phyloP scores from a whole-genome alignment of 2,888 invertebrate genomes.

The Drosophila suboccidentalis region DNA sequence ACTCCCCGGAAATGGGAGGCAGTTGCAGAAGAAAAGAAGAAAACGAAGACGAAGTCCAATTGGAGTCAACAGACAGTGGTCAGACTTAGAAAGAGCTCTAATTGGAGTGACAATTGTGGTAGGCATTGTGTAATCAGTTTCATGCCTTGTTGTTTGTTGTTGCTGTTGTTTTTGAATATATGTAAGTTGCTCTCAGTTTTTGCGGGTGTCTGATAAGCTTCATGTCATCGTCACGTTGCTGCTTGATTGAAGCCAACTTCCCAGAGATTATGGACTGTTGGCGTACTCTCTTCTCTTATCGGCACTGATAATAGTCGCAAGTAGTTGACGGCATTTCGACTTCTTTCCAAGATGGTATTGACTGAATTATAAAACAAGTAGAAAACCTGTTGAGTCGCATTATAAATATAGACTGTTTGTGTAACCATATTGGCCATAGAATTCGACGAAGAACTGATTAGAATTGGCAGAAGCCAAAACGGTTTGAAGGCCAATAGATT shows the following conservation, averaged over 20 bases:
- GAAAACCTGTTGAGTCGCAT: slow-evolving; percentile 10
- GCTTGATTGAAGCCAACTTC: slow-evolving; percentile 50
- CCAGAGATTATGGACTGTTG: slow-evolving; percentile 38
- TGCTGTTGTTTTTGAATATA: slow-evolving; percentile 21
- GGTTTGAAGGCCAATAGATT: slow-evolving; percentile 27
- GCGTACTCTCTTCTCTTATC: slow-evolving; percentile 47
- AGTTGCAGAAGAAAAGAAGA: not conserved
- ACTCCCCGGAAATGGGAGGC: slow-evolving; percentile 13
- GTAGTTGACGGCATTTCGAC: slow-evolving; percentile 7
- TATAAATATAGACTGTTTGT: slow-evolving; percentile 26
- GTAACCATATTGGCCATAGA: slow-evolving; percentile 17
- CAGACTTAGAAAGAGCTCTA: slow-evolving; percentile 47
- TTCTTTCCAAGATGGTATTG: slow-evolving; percentile 11
- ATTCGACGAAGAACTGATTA: slow-evolving; percentile 24
- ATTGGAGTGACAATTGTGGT: slow-evolving; percentile 39
- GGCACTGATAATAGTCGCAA: slow-evolving; percentile 26
- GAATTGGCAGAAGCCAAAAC: slow-evolving; percentile 7
- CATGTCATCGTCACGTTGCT: slow-evolving; percentile 46
- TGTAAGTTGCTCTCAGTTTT: slow-evolving; percentile 32
- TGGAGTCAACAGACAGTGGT: slow-evolving; percentile 13
- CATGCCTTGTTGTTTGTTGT: not conserved
- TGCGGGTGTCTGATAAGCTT: slow-evolving; percentile 43
- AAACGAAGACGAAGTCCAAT: slow-evolving; percentile 2
- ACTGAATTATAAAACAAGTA: slow-evolving; percentile 22
- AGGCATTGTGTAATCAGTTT: slow-evolving; percentile 19